Percentiles rank a stretch among this genome's conserved stretches.
Evolutionary conservation across 1,140 invertebrate genomes (phyloP).

Genomic region (Temnothorax nylanderi): DNA sequence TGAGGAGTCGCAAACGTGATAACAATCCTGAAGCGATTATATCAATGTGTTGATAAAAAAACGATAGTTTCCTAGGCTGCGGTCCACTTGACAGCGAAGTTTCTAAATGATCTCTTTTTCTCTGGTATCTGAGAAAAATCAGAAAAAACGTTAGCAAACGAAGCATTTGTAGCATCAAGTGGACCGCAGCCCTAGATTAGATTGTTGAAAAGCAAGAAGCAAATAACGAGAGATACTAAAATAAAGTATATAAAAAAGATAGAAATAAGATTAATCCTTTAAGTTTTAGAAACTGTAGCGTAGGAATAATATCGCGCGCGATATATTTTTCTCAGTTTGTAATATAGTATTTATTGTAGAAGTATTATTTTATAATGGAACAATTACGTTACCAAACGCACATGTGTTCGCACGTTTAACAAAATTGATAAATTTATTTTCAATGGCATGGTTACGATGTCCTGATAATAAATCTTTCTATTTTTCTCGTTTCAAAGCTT

Average conservation of each 20-base stretch:
- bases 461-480: neutral
- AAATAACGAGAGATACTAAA: neutral
- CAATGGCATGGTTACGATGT: neutral
- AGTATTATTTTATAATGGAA: neutral
- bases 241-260: neutral
- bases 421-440: conserved; percentile 15
- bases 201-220: neutral
- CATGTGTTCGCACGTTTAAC: neutral
- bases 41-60: neutral
- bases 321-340: neutral
- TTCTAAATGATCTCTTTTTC: too few species aligned
- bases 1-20: neutral
- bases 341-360: neutral
- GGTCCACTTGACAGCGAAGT: too few species aligned
- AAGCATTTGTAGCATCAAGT: too few species aligned
- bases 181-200: too few species aligned
- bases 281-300: conserved; percentile 3
- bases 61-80: too few species aligned
- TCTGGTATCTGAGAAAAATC: too few species aligned
- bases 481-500: neutral
- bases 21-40: neutral
- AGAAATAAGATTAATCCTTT: neutral
- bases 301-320: too few species aligned
- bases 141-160: too few species aligned
- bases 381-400: neutral